These are phyloP conservation scores for Crocuta crocuta DNA, from an alignment of 2,113 vertebrate species.

Conservation along the genomic window DNA sequence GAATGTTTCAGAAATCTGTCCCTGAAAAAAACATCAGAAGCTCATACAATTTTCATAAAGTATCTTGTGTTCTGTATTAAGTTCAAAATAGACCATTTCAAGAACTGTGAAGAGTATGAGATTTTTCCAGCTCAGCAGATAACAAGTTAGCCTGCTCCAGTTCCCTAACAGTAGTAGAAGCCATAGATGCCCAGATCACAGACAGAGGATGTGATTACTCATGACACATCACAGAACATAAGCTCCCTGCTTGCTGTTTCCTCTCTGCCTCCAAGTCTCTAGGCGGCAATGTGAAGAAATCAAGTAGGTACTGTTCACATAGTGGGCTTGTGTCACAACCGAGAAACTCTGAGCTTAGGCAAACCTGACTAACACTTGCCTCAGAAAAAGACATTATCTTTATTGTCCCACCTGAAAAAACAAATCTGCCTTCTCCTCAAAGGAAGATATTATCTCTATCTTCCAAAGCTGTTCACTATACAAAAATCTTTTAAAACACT, in stretches of 20 bases:
- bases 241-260: accelerated
- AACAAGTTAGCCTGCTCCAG: neutral
- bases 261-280: neutral
- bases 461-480: neutral
- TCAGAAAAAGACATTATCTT: neutral
- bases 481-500: neutral
- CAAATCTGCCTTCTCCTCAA: neutral
- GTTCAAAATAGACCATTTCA: constrained; percentile 13
- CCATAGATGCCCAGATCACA: neutral
- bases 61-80: neutral
- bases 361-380: neutral
- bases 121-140: neutral
- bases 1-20: neutral
- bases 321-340: neutral
- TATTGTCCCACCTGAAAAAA: neutral
- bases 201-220: neutral
- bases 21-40: constrained; percentile 21
- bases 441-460: neutral
- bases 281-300: accelerated
- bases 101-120: neutral
- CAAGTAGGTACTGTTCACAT: neutral
- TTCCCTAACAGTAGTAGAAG: neutral
- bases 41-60: constrained; percentile 26
- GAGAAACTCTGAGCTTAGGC: neutral
- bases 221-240: neutral